These are phyloP conservation scores for Cetonia aurata DNA, from an alignment of 2,888 invertebrate genomes.

Conservation along the genomic window DNA sequence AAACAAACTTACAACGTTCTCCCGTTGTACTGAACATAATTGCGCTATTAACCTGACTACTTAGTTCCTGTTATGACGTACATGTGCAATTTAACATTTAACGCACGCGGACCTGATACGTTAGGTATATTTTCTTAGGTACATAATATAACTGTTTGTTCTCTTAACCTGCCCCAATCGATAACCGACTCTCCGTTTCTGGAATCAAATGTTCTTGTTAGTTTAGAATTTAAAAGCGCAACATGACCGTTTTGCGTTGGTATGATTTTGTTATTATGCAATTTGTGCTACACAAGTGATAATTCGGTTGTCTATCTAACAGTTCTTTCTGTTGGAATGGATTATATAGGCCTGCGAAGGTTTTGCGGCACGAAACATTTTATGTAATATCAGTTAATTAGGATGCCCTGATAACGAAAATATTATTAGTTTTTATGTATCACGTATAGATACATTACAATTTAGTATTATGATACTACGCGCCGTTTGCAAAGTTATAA, in stretches of 20 bases:
- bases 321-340: not conserved
- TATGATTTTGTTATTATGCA: not conserved
- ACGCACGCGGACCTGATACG: too few species aligned
- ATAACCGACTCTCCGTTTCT: conserved; percentile 19
- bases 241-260: not conserved
- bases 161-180: conserved; percentile 24
- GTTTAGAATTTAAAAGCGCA: not conserved
- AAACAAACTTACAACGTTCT: not conserved
- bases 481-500: too few species aligned
- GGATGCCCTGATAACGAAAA: too few species aligned
- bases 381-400: too few species aligned
- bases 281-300: not conserved
- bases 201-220: conserved; percentile 1
- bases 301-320: conserved; percentile 5
- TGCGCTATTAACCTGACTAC: not conserved
- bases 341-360: too few species aligned
- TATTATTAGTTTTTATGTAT: too few species aligned
- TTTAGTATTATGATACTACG: too few species aligned
- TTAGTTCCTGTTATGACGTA: too few species aligned
- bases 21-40: conserved; percentile 6
- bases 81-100: too few species aligned
- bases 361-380: too few species aligned
- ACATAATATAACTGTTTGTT: conserved; percentile 15
- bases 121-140: conserved; percentile 1
- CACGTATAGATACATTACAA: too few species aligned